phyloP scores from a whole-genome alignment of 2,113 vertebrate genomes.

The Hepsetus odoe region DNA sequence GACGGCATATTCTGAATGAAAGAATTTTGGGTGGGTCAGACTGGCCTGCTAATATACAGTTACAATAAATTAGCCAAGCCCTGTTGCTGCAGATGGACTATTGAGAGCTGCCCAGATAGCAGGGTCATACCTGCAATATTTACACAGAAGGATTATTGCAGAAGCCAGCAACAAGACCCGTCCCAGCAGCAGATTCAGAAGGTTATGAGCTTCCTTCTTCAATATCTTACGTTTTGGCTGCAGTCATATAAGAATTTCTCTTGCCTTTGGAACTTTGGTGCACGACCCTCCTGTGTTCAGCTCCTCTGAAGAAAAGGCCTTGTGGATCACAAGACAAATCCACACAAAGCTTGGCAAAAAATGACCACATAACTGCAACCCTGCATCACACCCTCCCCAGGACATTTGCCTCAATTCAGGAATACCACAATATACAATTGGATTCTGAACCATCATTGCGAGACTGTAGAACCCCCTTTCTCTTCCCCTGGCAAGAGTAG shows the following conservation, averaged over 20 bases:
- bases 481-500: neutral
- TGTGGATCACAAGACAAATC: neutral
- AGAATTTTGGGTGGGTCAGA: too few relatives aligned
- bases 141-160: conserved; percentile 59
- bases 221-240: conserved; percentile 5
- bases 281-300: neutral
- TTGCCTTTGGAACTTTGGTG: neutral
- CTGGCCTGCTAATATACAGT: too few relatives aligned
- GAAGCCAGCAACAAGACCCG: conserved; percentile 50
- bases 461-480: neutral
- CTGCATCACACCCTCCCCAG: neutral
- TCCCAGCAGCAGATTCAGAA: conserved; percentile 47
- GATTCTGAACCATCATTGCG: neutral
- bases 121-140: conserved; percentile 53
- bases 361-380: neutral
- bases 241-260: conserved; percentile 6
- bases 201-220: conserved; percentile 13
- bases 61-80: too few relatives aligned
- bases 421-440: neutral
- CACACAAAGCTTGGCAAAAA: neutral
- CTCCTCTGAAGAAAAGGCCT: neutral
- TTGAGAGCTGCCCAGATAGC: conserved; percentile 45
- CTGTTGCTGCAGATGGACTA: conserved; percentile 54
- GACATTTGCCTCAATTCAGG: neutral
- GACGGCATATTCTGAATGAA: too few relatives aligned